Evolutionary conservation across 2,797 vertebrate genomes (phyloP).

Genomic region (Rousettus madagascariensis): DNA sequence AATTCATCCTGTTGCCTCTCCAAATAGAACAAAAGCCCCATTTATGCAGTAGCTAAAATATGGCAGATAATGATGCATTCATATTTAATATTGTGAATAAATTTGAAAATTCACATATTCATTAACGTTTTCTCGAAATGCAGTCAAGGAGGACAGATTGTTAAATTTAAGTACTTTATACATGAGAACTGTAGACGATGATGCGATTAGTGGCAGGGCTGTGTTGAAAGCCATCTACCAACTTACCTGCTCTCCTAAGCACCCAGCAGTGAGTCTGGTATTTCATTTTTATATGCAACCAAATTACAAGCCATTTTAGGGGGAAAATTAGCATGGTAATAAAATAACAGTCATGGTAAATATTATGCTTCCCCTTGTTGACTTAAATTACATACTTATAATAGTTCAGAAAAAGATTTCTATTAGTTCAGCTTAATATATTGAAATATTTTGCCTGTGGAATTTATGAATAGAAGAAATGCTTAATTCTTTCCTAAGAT

Average conservation of each 20-base stretch:
- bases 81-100: conserved; percentile 78
- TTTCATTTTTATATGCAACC: conserved; percentile 69
- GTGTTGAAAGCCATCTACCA: background rate
- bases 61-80: conserved; percentile 54
- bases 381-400: conserved; percentile 49
- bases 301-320: conserved; percentile 59
- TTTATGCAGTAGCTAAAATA: conserved; percentile 68
- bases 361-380: conserved; percentile 28
- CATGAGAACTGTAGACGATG: conserved; percentile 63
- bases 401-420: conserved; percentile 57
- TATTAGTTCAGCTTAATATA: conserved; percentile 36
- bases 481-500: background rate
- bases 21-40: conserved; percentile 61
- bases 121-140: conserved; percentile 79
- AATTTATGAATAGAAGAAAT: conserved; percentile 40
- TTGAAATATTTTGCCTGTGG: conserved; percentile 29
- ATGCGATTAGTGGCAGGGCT: background rate
- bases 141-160: conserved; percentile 74
- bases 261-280: conserved; percentile 38
- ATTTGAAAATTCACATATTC: conserved; percentile 79
- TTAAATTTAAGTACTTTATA: conserved; percentile 72
- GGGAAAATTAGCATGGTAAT: conserved; percentile 41
- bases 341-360: conserved; percentile 52
- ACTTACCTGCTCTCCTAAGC: conserved; percentile 7
- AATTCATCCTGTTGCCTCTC: conserved; percentile 76